Percentiles rank a stretch among this genome's conserved stretches.
Evolutionary conservation across 2,113 vertebrate species (phyloP).

Genomic region (Ictalurus furcatus): DNA sequence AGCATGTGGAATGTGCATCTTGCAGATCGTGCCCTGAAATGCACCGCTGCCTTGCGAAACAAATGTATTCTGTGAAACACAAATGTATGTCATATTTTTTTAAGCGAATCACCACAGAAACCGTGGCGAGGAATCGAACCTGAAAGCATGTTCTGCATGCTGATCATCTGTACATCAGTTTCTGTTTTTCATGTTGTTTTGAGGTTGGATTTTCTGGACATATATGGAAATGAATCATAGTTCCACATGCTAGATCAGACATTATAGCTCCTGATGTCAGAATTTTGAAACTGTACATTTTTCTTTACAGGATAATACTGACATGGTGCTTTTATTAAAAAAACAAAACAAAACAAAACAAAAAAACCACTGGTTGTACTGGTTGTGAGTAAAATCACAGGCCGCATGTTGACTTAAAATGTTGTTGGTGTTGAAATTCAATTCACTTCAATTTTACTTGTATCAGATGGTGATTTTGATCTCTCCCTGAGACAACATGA

Average conservation of each 20-base stretch:
- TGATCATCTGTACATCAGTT: not conserved
- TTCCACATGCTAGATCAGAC: not conserved
- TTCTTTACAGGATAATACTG: not conserved
- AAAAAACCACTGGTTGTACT: no score
- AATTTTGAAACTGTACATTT: not conserved
- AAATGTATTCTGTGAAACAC: not conserved
- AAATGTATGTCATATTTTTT: not conserved
- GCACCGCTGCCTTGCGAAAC: constrained; percentile 5
- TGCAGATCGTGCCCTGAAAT: not conserved
- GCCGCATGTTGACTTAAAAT: constrained; percentile 19
- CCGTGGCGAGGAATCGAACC: not conserved
- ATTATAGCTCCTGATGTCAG: not conserved
- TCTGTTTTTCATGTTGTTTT: not conserved
- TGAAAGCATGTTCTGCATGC: not conserved
- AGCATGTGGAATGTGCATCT: constrained; percentile 10
- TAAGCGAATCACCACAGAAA: not conserved
- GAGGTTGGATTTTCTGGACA: not conserved
- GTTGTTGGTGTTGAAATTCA: not conserved
- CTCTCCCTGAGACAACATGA: not conserved
- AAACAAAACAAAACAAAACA: no score
- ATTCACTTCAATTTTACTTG: not conserved
- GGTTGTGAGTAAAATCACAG: not conserved
- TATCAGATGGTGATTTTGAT: not conserved
- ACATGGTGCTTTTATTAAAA: not conserved
- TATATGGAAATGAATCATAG: not conserved